Percentiles rank a stretch among this genome's conserved stretches.
phyloP scores from a whole-genome alignment of 2,888 invertebrate genomes.

The Aphodius sticticus region DNA sequence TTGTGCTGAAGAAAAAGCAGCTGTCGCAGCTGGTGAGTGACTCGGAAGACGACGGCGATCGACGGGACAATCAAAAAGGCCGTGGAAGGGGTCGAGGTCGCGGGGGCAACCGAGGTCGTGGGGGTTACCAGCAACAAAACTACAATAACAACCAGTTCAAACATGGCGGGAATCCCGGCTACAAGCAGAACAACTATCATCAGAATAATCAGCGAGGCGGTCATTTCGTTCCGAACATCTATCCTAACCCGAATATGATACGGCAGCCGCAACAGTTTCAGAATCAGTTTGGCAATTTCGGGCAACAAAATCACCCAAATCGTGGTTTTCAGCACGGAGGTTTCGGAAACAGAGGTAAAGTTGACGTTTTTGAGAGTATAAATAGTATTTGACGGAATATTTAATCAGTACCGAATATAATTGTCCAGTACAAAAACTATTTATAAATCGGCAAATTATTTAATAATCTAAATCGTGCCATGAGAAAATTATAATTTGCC shows the following conservation, averaged over 20 bases:
- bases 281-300: not conserved
- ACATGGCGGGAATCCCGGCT: not conserved
- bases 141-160: conserved; percentile 9
- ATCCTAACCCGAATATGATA: not conserved
- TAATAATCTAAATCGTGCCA: too few species aligned
- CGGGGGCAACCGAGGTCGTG: not conserved
- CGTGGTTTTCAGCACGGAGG: too few species aligned
- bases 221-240: too few species aligned
- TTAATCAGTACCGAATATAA: too few species aligned
- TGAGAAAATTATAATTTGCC: too few species aligned
- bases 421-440: too few species aligned
- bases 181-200: not conserved
- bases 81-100: not conserved
- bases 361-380: too few species aligned
- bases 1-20: conserved; percentile 25
- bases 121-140: not conserved
- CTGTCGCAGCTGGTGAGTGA: not conserved
- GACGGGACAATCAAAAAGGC: not conserved
- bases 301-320: not conserved
- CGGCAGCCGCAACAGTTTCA: not conserved
- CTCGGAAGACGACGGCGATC: not conserved
- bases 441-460: too few species aligned
- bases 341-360: too few species aligned
- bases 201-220: not conserved
- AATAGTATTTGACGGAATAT: too few species aligned